phyloP scores from a whole-genome alignment of 2,888 invertebrate species.

The Diaperis boleti region DNA sequence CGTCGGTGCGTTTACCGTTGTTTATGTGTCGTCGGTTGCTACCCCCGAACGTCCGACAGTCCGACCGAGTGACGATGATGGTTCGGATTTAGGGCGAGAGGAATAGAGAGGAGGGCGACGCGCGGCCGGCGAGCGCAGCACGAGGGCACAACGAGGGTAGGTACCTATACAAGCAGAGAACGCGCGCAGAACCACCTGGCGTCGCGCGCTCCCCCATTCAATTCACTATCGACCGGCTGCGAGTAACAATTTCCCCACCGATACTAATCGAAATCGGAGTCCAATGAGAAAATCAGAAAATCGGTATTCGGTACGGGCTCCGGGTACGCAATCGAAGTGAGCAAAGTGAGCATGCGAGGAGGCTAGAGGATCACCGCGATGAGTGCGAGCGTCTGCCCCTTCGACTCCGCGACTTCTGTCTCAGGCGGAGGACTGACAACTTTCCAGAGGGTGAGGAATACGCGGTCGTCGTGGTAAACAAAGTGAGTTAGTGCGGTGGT shows the following conservation, averaged over 20 bases:
- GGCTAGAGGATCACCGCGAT: slow-evolving; percentile 52
- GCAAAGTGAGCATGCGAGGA: slow-evolving; percentile 58
- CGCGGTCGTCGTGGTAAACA: slow-evolving; percentile 60
- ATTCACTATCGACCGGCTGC: slow-evolving; percentile 67
- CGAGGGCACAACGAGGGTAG: slow-evolving; percentile 61
- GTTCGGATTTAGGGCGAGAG: slow-evolving; percentile 39
- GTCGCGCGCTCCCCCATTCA: slow-evolving; percentile 67
- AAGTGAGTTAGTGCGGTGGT: too few species aligned
- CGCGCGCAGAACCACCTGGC: slow-evolving; percentile 67
- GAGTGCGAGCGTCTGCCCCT: slow-evolving; percentile 49
- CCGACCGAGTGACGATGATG: too few species aligned
- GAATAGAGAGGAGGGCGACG: slow-evolving; percentile 41
- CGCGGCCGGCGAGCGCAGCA: slow-evolving; percentile 57
- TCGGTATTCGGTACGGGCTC: slow-evolving; percentile 56
- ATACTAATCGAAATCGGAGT: slow-evolving; percentile 61
- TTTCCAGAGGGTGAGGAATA: slow-evolving; percentile 47
- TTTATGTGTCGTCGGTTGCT: slow-evolving; percentile 37
- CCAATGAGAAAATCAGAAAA: slow-evolving; percentile 59
- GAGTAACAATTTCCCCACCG: slow-evolving; percentile 61
- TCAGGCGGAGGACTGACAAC: slow-evolving; percentile 36
- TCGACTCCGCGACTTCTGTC: slow-evolving; percentile 47
- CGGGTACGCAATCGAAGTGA: slow-evolving; percentile 56
- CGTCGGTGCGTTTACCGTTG: slow-evolving; percentile 24
- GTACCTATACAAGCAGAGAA: too few species aligned
- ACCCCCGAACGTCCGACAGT: too few species aligned